phyloP scores from a whole-genome alignment of 92 coral and sea anemone species.

The Phenganax subtilis region DNA sequence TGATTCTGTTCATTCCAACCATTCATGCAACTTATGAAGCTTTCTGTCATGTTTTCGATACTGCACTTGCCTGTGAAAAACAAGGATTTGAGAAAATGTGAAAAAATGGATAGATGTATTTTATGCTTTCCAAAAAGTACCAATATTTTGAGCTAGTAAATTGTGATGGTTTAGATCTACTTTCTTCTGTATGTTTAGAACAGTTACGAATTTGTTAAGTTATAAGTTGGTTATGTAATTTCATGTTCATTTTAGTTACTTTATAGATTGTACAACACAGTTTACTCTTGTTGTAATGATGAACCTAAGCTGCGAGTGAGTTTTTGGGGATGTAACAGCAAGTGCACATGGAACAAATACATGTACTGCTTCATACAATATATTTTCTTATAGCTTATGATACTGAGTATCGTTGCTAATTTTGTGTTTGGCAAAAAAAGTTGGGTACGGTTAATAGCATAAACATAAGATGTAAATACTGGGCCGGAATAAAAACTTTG shows the following conservation, averaged over 20 bases:
- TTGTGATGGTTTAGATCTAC: neutral
- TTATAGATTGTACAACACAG: neutral
- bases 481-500: too few species aligned
- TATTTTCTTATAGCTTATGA: too few species aligned
- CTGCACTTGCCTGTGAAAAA: constrained; percentile 7
- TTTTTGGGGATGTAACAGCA: too few species aligned
- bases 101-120: neutral
- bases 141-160: neutral
- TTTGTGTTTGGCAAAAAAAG: too few species aligned
- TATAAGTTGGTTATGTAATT: too few species aligned
- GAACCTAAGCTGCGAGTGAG: too few species aligned
- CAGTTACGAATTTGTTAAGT: neutral
- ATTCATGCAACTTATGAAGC: neutral
- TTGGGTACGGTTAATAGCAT: too few species aligned
- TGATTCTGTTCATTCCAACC: neutral
- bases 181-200: constrained; percentile 3
- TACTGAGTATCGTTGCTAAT: too few species aligned
- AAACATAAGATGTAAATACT: too few species aligned
- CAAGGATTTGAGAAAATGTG: constrained; percentile 3
- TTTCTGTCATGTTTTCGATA: neutral
- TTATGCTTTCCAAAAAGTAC: neutral
- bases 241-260: neutral
- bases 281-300: neutral
- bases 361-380: too few species aligned
- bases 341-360: too few species aligned